These are phyloP conservation scores for Dendrocincla tyrannina DNA, from an alignment of 2,797 vertebrate genomes.

Conservation along the genomic window DNA sequence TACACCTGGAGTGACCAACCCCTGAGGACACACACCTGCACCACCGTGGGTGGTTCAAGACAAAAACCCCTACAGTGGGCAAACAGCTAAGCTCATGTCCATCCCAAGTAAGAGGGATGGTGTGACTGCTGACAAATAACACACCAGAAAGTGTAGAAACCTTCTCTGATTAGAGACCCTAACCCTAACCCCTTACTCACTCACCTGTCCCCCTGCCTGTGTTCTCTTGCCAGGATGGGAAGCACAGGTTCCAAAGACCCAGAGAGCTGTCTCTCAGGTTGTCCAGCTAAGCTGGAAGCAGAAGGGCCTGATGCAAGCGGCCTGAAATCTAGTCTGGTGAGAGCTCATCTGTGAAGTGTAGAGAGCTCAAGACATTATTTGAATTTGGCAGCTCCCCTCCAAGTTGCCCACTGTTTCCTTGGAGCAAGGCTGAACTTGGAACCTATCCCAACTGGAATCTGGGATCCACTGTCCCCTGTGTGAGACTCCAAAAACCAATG, in stretches of 20 bases:
- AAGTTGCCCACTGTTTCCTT: background rate
- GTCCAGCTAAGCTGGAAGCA: background rate
- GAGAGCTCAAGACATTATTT: background rate
- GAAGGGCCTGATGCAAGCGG: background rate
- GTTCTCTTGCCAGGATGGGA: background rate
- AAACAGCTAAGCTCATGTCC: background rate
- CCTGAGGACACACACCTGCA: accelerated
- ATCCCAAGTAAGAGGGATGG: background rate
- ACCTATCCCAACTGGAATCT: background rate
- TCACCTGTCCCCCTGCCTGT: background rate
- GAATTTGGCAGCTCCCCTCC: background rate
- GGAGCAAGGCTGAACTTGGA: background rate
- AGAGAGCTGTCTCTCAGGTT: background rate
- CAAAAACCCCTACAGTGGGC: background rate
- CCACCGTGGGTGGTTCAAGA: background rate
- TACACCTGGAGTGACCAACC: too few relatives aligned
- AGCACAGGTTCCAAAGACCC: background rate
- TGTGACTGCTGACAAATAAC: background rate
- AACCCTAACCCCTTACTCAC: background rate
- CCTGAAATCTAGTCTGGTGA: background rate
- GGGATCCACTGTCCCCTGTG: background rate
- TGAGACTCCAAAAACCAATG: background rate
- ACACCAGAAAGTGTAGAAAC: background rate
- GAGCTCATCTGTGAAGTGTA: background rate
- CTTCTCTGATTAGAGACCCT: background rate